Conservation (phyloP, 2,797 vertebrate genomes). For the Hippopotamyrus pictus region DNA sequence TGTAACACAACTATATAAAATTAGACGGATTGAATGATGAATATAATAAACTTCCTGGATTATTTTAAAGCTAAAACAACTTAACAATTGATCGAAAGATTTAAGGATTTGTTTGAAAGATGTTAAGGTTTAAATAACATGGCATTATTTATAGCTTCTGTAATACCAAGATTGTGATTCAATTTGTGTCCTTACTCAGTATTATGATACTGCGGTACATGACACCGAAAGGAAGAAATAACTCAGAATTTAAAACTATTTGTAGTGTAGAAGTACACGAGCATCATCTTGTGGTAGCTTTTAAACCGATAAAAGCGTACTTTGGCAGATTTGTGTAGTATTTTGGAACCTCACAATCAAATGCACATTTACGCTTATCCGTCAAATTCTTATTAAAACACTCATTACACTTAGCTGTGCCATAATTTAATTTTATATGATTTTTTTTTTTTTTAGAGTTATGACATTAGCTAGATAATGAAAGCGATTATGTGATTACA, state of each 20-base stretch:
- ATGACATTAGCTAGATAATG: background rate
- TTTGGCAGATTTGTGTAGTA: background rate
- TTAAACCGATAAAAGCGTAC: background rate
- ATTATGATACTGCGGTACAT: background rate
- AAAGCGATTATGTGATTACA: background rate
- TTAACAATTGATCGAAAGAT: background rate
- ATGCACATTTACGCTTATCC: background rate
- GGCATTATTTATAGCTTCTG: background rate
- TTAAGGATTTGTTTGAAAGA: background rate
- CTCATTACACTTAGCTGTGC: background rate
- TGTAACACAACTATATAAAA: background rate
- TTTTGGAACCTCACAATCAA: background rate
- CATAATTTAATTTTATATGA: background rate
- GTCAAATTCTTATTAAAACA: background rate
- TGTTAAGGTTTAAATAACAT: background rate
- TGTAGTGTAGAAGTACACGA: background rate
- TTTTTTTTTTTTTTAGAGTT: background rate
- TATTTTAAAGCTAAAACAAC: background rate
- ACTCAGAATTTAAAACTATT: background rate
- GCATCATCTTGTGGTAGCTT: background rate
- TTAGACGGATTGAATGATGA: background rate
- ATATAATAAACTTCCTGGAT: background rate
- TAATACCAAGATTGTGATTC: background rate
- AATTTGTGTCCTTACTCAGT: background rate
- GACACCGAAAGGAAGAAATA: background rate